Percentiles rank a stretch among this genome's conserved stretches.
Evolutionary conservation across 2,888 invertebrate species (phyloP).

Genomic region (Netelia inedita): DNA sequence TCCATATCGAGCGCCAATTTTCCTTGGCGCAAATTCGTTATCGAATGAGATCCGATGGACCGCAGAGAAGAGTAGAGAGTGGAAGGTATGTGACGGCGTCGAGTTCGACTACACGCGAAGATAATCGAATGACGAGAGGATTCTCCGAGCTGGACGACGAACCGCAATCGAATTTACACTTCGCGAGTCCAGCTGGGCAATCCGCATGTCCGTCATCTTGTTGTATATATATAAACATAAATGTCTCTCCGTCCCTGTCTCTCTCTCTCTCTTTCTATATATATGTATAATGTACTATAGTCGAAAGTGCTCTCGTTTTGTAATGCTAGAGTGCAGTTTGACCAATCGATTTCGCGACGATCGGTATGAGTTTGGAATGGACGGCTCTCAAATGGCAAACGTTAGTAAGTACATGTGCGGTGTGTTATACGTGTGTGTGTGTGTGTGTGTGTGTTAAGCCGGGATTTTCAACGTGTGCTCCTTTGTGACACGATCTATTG

Average conservation of each 20-base stretch:
- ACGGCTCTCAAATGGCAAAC: constrained; percentile 57
- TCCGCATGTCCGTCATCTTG: constrained; percentile 8
- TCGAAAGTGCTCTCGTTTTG: neutral
- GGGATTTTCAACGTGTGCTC: neutral
- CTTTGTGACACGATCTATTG: constrained; percentile 1
- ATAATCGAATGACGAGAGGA: constrained; percentile 48
- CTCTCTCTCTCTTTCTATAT: neutral
- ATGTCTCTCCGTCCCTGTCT: too few relatives aligned
- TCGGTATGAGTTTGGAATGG: constrained; percentile 44
- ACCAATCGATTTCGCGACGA: constrained; percentile 53
- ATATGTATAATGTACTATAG: neutral
- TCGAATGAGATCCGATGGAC: neutral
- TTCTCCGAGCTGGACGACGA: constrained; percentile 20
- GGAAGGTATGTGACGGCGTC: neutral
- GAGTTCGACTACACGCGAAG: constrained; percentile 10
- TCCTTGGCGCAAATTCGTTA: neutral
- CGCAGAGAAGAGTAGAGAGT: neutral
- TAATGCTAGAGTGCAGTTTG: constrained; percentile 23
- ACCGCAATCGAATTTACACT: constrained; percentile 52
- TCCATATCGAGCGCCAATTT: neutral
- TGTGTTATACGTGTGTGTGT: neutral
- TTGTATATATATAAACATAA: neutral
- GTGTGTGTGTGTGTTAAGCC: neutral
- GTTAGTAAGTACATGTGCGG: neutral
- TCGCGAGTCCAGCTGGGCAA: constrained; percentile 2